Conservation (phyloP, 2,888 invertebrate species). For the Habrosyne pyritoides region DNA sequence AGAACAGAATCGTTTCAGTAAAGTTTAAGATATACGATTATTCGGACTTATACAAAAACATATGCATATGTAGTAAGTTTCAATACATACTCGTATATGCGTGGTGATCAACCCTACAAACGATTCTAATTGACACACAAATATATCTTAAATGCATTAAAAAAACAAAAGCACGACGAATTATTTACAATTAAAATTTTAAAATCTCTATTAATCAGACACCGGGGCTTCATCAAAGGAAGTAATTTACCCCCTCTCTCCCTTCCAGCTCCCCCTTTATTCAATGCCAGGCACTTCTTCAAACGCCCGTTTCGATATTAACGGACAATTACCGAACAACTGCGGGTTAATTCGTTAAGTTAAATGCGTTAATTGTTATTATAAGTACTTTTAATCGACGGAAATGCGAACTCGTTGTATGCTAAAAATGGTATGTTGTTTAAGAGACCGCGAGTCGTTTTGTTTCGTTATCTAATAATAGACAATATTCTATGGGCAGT, state of each 20-base stretch:
- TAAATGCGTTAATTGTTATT: conserved; percentile 15
- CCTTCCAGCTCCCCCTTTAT: not conserved
- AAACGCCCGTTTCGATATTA: not conserved
- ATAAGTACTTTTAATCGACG: conserved; percentile 5
- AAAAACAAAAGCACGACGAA: not conserved
- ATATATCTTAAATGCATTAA: not conserved
- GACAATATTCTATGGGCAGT: no score
- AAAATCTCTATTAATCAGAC: conserved; percentile 10
- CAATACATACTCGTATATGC: no score
- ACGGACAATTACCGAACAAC: conserved; percentile 15
- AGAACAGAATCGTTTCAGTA: no score
- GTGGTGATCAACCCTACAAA: no score
- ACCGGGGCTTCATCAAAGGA: conserved; percentile 12
- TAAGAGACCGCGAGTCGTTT: not conserved
- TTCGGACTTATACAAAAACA: no score
- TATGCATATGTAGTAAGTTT: no score
- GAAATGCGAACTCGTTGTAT: not conserved
- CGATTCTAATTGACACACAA: not conserved
- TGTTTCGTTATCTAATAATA: not conserved
- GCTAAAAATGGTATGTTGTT: not conserved
- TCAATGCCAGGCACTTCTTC: not conserved
- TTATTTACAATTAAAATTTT: conserved; percentile 7
- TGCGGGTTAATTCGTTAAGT: conserved; percentile 11
- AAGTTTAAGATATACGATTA: no score
- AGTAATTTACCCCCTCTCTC: conserved; percentile 11